Evolutionary conservation across 2,888 invertebrate species (phyloP).

Genomic region (Lepidonotus clava): DNA sequence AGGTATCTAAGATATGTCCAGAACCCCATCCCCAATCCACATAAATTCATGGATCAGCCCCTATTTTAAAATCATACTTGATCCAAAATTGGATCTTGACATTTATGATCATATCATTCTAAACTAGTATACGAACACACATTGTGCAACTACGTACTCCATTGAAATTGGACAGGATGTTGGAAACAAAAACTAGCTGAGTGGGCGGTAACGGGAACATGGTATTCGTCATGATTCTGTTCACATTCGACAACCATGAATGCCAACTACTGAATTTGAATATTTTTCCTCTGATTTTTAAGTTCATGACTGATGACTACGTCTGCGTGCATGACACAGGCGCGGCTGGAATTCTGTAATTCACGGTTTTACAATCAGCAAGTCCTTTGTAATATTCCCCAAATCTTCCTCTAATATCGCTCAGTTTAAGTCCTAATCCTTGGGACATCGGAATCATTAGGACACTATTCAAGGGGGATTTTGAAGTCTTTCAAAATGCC

Average conservation of each 20-base stretch:
- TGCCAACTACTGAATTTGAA: slow-evolving; percentile 20
- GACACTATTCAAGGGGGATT: not conserved
- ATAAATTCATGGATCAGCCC: too few species aligned
- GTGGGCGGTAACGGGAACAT: not conserved
- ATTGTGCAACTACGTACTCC: too few species aligned
- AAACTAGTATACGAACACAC: too few species aligned
- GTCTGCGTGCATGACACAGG: not conserved
- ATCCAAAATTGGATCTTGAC: too few species aligned
- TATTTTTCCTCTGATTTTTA: slow-evolving; percentile 9
- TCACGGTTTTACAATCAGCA: not conserved
- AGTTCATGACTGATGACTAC: not conserved
- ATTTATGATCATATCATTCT: too few species aligned
- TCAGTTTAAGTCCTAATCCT: not conserved
- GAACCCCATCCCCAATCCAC: too few species aligned
- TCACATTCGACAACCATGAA: not conserved
- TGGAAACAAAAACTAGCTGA: too few species aligned
- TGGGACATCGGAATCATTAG: not conserved
- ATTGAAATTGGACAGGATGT: too few species aligned
- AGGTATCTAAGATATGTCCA: too few species aligned
- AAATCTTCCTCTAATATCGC: slow-evolving; percentile 18
- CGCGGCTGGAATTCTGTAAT: not conserved
- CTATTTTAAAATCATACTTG: too few species aligned
- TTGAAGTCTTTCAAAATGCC: not conserved
- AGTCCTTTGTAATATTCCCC: not conserved
- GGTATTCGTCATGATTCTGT: not conserved